phyloP scores from a whole-genome alignment of 53 echinoderm and acorn worm species.

The Mesocentrotus franciscanus region DNA sequence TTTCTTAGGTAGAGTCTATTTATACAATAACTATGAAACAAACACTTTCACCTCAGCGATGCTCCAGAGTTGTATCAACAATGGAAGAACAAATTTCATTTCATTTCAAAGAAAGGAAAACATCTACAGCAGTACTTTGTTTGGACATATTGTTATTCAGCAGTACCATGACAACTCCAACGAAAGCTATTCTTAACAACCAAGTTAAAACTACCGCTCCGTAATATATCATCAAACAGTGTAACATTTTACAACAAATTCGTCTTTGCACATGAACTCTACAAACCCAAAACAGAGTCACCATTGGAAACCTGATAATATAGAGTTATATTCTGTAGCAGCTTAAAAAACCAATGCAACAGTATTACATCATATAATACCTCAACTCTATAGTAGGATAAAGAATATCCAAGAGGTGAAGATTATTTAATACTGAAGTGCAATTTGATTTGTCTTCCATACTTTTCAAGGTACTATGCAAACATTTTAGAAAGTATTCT shows the following conservation, averaged over 20 bases:
- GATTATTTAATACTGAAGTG: too few relatives aligned
- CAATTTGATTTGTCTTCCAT: too few relatives aligned
- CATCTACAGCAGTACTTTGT: neutral
- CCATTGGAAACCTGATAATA: neutral
- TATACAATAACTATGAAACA: neutral
- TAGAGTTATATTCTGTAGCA: neutral
- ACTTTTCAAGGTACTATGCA: too few relatives aligned
- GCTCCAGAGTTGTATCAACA: constrained; percentile 15
- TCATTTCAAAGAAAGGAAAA: neutral
- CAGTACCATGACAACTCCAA: neutral
- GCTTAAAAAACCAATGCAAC: neutral
- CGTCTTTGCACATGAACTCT: neutral
- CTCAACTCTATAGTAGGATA: too few relatives aligned
- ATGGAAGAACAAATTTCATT: neutral
- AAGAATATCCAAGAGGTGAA: too few relatives aligned
- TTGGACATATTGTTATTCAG: constrained; percentile 31
- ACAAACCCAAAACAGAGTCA: neutral
- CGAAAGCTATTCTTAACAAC: neutral
- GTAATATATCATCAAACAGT: neutral
- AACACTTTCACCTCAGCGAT: neutral
- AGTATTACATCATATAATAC: neutral
- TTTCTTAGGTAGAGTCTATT: neutral
- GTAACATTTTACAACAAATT: neutral
- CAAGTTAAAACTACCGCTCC: neutral
- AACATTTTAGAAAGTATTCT: too few relatives aligned